These are phyloP conservation scores for Cataglyphis hispanica DNA, from an alignment of 1,140 invertebrate species.

Conservation along the genomic window DNA sequence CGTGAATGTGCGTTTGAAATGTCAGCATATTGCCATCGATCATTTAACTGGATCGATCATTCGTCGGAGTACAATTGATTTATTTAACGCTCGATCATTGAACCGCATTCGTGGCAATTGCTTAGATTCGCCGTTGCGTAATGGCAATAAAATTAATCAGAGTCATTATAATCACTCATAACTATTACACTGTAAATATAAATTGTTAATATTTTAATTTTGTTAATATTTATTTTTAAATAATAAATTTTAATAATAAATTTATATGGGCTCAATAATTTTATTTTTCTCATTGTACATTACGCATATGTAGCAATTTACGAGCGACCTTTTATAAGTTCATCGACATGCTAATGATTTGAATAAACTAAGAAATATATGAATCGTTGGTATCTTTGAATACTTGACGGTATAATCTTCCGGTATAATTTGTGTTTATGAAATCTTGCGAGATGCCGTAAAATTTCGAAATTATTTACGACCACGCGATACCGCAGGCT, in stretches of 20 bases:
- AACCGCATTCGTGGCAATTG: slow-evolving; percentile 42
- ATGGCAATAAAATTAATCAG: slow-evolving; percentile 58
- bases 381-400: background rate
- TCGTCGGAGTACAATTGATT: slow-evolving; percentile 65
- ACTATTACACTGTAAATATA: background rate
- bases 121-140: slow-evolving; percentile 67
- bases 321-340: background rate
- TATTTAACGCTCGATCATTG: slow-evolving; percentile 69
- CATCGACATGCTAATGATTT: background rate
- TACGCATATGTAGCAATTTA: background rate
- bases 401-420: background rate
- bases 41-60: slow-evolving; percentile 68
- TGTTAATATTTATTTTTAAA: background rate
- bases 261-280: background rate
- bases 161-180: slow-evolving; percentile 1
- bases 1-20: slow-evolving; percentile 37
- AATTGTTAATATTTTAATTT: background rate
- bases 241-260: background rate
- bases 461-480: slow-evolving; percentile 33
- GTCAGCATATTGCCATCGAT: slow-evolving; percentile 60
- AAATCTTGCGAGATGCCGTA: background rate
- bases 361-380: slow-evolving; percentile 8
- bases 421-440: slow-evolving; percentile 22
- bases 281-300: background rate
- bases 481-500: slow-evolving; percentile 3